A percentile compares a stretch with the other conserved stretches of the same genome.
phyloP scores from a whole-genome alignment of 2,888 invertebrate species.

The Tortricodes alternella region DNA sequence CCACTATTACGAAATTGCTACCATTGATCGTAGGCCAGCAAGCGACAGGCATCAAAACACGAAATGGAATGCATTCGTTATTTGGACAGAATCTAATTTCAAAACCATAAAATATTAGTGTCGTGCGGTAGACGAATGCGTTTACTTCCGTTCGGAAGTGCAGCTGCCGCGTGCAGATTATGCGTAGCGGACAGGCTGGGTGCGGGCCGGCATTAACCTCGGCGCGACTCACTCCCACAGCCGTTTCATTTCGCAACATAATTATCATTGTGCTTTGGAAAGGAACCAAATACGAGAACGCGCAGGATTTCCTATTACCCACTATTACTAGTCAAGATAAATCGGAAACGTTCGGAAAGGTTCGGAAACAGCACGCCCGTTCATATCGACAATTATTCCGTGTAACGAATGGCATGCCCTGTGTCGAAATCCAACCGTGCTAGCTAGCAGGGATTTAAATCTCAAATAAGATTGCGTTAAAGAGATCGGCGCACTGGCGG shows the following conservation, averaged over 20 bases:
- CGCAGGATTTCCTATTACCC: slow-evolving; percentile 62
- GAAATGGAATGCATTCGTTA: slow-evolving; percentile 13
- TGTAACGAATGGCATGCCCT: slow-evolving; percentile 52
- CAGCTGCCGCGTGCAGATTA: slow-evolving; percentile 28
- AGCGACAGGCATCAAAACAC: slow-evolving; percentile 16
- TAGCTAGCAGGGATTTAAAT: slow-evolving; percentile 57
- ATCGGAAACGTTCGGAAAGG: slow-evolving; percentile 65
- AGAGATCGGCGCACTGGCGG: slow-evolving; percentile 41
- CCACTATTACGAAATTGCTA: slow-evolving; percentile 13
- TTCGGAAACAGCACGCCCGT: slow-evolving; percentile 55
- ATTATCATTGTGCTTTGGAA: slow-evolving; percentile 72
- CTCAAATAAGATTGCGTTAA: slow-evolving; percentile 51
- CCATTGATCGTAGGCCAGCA: slow-evolving; percentile 1
- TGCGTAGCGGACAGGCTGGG: slow-evolving; percentile 35
- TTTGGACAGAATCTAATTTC: slow-evolving; percentile 11
- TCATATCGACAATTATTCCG: slow-evolving; percentile 69
- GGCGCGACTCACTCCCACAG: slow-evolving; percentile 50
- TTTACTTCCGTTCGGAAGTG: slow-evolving; percentile 38
- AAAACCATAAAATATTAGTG: slow-evolving; percentile 13
- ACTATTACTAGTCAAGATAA: slow-evolving; percentile 54
- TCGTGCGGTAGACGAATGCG: slow-evolving; percentile 17
- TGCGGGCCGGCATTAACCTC: slow-evolving; percentile 55
- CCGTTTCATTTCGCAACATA: slow-evolving; percentile 60
- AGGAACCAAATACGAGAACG: slow-evolving; percentile 55
- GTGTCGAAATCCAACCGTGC: slow-evolving; percentile 54